Conservation (phyloP, 2,113 vertebrate species). For the Sminthopsis crassicaudata region DNA sequence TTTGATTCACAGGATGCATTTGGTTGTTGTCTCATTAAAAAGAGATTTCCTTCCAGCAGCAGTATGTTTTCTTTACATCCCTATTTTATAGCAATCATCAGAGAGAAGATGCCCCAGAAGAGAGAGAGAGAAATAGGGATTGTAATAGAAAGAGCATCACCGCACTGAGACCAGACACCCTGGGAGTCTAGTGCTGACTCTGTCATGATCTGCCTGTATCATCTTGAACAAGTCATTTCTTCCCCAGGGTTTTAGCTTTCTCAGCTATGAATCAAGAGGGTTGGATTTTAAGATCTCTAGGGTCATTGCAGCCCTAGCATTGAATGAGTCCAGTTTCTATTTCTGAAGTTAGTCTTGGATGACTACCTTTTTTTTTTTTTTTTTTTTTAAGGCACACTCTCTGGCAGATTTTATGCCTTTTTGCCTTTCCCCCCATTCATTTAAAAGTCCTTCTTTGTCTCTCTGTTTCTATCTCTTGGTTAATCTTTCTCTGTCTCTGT, state of each 20-base stretch:
- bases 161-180: not conserved
- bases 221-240: not conserved
- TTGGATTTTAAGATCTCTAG: not conserved
- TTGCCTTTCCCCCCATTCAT: not conserved
- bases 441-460: not conserved
- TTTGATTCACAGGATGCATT: slow-evolving; percentile 60
- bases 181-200: not conserved
- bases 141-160: not conserved
- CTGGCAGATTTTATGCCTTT: not conserved
- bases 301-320: not conserved
- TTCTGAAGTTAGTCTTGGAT: not conserved
- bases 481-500: no score
- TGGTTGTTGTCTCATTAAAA: slow-evolving; percentile 67
- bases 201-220: not conserved
- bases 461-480: not conserved
- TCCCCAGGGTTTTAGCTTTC: not conserved
- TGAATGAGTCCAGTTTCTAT: not conserved
- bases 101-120: slow-evolving; percentile 33
- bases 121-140: slow-evolving; percentile 26
- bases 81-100: slow-evolving; percentile 48
- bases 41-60: slow-evolving; percentile 47
- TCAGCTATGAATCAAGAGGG: not conserved
- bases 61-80: slow-evolving; percentile 51
- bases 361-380: not conserved
- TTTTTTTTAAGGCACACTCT: not conserved